Evolutionary conservation across 1,140 invertebrate species (phyloP), one percentile per base, ranked within the genome.

Genomic region (Heliothis virescens): DNA sequence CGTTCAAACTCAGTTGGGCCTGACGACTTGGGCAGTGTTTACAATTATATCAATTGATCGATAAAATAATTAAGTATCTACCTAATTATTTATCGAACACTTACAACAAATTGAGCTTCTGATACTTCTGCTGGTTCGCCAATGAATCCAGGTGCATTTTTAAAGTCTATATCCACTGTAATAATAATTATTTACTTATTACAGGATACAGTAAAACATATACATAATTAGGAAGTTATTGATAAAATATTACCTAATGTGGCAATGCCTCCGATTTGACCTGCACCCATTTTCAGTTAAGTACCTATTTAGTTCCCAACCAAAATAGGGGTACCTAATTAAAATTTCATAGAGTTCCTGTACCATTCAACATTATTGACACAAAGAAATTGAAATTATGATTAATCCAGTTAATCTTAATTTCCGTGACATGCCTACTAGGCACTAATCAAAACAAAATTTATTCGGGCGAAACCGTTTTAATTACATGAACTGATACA

Each of bases 111-210:
- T 81, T 93, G 91, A 15, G 82, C 91, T 82, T 93, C 90, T 1
- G 81, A 85, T n/a, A 76, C 29, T 71, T 86, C 79, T 13, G 91
- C 85, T 47, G 85, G 82, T 11, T 60, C 71, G 16, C 92, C 92
- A 55, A 88, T 55, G 84, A 94, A 94, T 10, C 90, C 90, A 3
- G 91, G 90, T 5, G 91, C 89, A 87, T 94, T 94, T 34, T 90
- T 82, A 80, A 93, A 94, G 82, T 94, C 92, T 65, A 93, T 93
- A 63, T 94, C 92, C 82, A 94, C 92, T 94, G 85, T 34, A 89
- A 91, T 65, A 74, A 53, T 0, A 18, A 48, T 34, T 11, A 34
- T 1, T 18, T 21, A 41, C 15, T 41, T 7, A 11, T 57, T 29
- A 16, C 13, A 26, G 21, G 5, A 60, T 60, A 12, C 7, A 60